Evolutionary conservation across 1,140 invertebrate genomes (phyloP), one percentile per base, ranked within the genome.

Genomic region (Procambarus virginalis): DNA sequence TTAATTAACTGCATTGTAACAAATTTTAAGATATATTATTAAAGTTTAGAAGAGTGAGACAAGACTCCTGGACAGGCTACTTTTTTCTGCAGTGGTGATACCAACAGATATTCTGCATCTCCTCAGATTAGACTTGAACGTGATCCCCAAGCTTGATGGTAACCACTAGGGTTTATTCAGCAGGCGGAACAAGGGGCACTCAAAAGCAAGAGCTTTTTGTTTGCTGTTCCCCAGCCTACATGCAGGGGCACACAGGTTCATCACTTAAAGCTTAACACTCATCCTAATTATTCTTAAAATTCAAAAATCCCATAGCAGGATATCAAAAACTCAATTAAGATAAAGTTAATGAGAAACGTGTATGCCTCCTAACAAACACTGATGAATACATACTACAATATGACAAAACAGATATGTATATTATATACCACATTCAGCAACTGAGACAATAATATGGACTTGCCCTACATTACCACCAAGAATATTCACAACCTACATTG

Each of bases 331-430:
- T 84, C 68, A 84, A 73, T 84, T 84, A 84, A 49, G 68, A 73
- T 84, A 46, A 84, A 84, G 82, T 84, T 84, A 84, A 70, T 84
- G 82, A 84, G 82, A 84, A 84, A 84, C 82, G 68, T 84, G 82
- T 84, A 84, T 77, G 86, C 86, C 77, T 79, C 86, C 86, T 87
- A 87, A 87, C 60, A 87, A 79, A 87, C 86, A 87, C 86, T 87
- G 86, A 85, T 85, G 55, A 87, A 81, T 87, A 87, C 86, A 87
- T 80, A 80, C 86, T 87, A 87, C 86, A 80, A 87, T 82, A 84
- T 89, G 88, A 89, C 88, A 89, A 89, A 89, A 89, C 88, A 89
- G 81, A 89, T 89, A 87, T 81, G 78, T 87, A 80, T 87, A 89
- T 78, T 89, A 89, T 88, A 88, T 78, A 89, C 88, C 88, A 89